Conservation (phyloP, 2,797 vertebrate species). For the Benthosema pterotum region DNA sequence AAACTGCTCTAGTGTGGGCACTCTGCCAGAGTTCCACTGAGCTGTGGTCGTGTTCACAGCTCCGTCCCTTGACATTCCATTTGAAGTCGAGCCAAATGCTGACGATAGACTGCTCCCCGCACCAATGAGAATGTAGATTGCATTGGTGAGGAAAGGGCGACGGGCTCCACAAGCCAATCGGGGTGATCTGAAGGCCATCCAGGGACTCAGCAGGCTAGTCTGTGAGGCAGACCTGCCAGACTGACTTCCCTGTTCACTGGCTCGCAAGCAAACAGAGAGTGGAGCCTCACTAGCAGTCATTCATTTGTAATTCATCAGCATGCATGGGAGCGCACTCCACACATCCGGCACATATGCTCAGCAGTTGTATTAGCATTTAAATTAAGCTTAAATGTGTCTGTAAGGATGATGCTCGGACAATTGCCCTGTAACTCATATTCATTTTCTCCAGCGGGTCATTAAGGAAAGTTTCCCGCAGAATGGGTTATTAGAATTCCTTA, state of each 20-base stretch:
- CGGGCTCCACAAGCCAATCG: conserved; percentile 57
- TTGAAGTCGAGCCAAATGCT: conserved; percentile 68
- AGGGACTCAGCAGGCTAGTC: conserved; percentile 69
- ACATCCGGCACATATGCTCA: conserved; percentile 46
- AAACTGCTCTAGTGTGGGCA: conserved; percentile 63
- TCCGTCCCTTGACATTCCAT: conserved; percentile 66
- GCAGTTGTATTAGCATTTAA: conserved; percentile 70
- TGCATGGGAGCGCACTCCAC: conserved; percentile 26
- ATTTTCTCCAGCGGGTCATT: conserved; percentile 52
- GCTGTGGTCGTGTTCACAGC: conserved; percentile 74
- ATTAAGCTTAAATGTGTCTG: conserved; percentile 58
- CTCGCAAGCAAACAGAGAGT: conserved; percentile 37
- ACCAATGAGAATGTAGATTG: conserved; percentile 68
- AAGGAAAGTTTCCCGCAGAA: conserved; percentile 52
- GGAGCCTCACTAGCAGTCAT: conserved; percentile 45
- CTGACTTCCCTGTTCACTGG: conserved; percentile 57
- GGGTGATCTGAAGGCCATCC: conserved; percentile 57
- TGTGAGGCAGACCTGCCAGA: conserved; percentile 66
- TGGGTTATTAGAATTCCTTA: conserved; percentile 61
- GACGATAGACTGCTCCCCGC: conserved; percentile 51
- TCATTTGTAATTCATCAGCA: conserved; percentile 63
- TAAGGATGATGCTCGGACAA: conserved; percentile 50
- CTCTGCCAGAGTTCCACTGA: conserved; percentile 71
- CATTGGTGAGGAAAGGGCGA: conserved; percentile 34
- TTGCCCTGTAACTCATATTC: conserved; percentile 42